These are phyloP conservation scores for Eristalis intricaria DNA, from an alignment of 2,888 invertebrate genomes.

Conservation along the genomic window DNA sequence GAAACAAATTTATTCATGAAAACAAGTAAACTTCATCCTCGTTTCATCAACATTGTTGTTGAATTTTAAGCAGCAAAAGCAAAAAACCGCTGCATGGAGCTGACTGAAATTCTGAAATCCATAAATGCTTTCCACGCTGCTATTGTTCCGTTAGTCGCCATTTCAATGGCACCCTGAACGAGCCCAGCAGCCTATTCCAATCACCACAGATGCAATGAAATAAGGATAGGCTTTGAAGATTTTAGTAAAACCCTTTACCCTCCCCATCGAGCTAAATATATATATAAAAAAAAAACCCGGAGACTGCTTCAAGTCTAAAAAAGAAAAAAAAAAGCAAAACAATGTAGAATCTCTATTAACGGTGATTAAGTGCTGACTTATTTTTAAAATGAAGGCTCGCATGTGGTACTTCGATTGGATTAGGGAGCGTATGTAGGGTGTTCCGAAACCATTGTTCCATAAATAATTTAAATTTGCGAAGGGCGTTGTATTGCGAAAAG, in stretches of 20 bases:
- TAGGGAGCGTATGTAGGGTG: constrained; percentile 2
- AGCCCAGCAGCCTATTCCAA: background rate
- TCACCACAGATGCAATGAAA: constrained; percentile 19
- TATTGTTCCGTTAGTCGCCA: constrained; percentile 4
- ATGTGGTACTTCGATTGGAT: constrained; percentile 7
- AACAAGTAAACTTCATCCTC: constrained; percentile 20
- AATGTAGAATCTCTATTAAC: constrained; percentile 30
- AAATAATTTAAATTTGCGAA: constrained; percentile 50
- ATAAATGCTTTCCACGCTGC: constrained; percentile 35
- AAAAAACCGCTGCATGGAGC: background rate
- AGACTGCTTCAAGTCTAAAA: background rate
- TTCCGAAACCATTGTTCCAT: constrained; percentile 41
- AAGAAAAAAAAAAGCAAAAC: constrained; percentile 1
- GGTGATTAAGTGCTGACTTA: constrained; percentile 55
- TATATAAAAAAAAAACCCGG: background rate
- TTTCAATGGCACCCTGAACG: background rate
- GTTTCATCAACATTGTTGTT: constrained; percentile 5
- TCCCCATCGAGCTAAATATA: constrained; percentile 20
- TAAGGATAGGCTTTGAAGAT: constrained; percentile 34
- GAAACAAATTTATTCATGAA: constrained; percentile 31
- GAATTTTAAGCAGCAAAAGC: constrained; percentile 24
- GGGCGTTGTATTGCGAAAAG: constrained; percentile 35
- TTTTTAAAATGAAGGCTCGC: constrained; percentile 45
- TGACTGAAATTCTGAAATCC: constrained; percentile 19
- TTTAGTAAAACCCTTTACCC: background rate